These are phyloP conservation scores for Pipistrellus pygmaeus DNA, from an alignment of 2,797 vertebrate species.

Conservation along the genomic window DNA sequence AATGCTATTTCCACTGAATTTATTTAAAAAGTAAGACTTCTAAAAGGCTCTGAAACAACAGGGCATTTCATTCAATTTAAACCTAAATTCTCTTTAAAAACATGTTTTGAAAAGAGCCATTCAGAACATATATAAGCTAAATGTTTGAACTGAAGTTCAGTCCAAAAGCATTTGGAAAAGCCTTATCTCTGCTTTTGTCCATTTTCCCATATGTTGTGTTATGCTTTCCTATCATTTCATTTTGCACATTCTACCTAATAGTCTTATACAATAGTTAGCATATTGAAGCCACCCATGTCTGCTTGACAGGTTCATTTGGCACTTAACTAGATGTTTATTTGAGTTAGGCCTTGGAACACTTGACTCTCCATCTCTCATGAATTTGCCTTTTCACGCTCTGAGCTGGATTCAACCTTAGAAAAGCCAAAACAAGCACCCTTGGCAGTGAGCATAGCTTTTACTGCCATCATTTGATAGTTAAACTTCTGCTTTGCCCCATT, in stretches of 20 bases:
- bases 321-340: slow-evolving; percentile 54
- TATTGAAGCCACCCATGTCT: slow-evolving; percentile 27
- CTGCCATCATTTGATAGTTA: background rate
- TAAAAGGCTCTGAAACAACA: background rate
- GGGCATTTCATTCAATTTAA: slow-evolving; percentile 20
- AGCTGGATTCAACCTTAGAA: slow-evolving; percentile 41
- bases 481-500: background rate
- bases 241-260: slow-evolving; percentile 50
- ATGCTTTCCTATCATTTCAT: slow-evolving; percentile 52
- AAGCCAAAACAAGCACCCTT: slow-evolving; percentile 59
- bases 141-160: background rate
- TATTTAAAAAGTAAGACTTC: background rate
- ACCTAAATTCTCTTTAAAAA: slow-evolving; percentile 1
- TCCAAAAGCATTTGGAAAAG: slow-evolving; percentile 3
- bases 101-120: background rate
- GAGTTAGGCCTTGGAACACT: slow-evolving; percentile 60
- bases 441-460: background rate
- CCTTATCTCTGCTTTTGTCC: background rate
- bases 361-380: slow-evolving; percentile 29
- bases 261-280: slow-evolving; percentile 42
- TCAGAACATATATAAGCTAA: background rate
- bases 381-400: slow-evolving; percentile 13
- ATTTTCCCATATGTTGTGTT: background rate
- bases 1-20: background rate
- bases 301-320: slow-evolving; percentile 63